Evolutionary conservation across 2,888 invertebrate genomes (phyloP).

Genomic region (Anticlea derivata): DNA sequence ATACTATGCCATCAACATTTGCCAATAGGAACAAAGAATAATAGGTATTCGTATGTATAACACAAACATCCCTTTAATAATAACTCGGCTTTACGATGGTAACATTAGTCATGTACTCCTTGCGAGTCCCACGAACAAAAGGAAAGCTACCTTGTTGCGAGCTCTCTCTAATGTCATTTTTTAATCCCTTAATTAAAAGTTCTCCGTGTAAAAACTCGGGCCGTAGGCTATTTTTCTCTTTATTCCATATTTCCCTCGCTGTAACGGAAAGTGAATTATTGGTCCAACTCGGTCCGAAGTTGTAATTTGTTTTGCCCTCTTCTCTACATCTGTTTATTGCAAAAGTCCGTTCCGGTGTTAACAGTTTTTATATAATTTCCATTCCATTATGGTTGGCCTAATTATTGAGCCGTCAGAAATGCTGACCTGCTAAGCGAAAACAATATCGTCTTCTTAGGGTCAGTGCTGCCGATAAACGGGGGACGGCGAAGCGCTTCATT

Average conservation of each 20-base stretch:
- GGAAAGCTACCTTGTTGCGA: conserved; percentile 71
- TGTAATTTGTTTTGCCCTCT: conserved; percentile 78
- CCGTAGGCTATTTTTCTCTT: conserved; percentile 77
- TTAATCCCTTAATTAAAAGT: conserved; percentile 84
- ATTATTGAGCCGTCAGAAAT: conserved; percentile 29
- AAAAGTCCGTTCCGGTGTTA: conserved; percentile 58
- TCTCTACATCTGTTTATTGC: conserved; percentile 72
- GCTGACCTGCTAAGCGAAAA: conserved; percentile 30
- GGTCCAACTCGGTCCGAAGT: conserved; percentile 76
- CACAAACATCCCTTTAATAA: neutral
- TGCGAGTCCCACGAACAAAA: conserved; percentile 60
- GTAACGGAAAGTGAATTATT: conserved; percentile 83
- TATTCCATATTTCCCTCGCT: conserved; percentile 78
- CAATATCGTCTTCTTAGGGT: conserved; percentile 31
- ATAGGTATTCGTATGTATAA: no score
- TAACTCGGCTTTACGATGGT: neutral
- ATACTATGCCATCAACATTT: no score
- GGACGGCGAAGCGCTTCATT: no score
- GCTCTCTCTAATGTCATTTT: conserved; percentile 80
- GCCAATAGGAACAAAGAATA: no score
- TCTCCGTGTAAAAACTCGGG: conserved; percentile 67
- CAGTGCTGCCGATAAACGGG: no score
- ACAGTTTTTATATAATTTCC: conserved; percentile 53
- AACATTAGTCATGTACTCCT: conserved; percentile 44
- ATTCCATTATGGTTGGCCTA: conserved; percentile 45